Base-by-base conservation (phyloP, 2,888 invertebrate genomes). In the Alviniconcha strummeri region DNA sequence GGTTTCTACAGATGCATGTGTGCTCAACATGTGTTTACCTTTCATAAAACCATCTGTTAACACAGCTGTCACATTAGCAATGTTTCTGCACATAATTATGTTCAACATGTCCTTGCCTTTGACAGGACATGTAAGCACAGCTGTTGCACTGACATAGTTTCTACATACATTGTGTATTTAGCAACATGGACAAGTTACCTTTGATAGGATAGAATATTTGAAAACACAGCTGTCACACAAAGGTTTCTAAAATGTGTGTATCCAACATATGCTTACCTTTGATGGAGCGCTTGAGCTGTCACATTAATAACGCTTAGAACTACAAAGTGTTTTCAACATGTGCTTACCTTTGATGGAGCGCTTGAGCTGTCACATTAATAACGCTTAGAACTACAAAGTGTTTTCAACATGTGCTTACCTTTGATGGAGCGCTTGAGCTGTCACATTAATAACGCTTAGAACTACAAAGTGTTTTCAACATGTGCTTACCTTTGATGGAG, bases 171-270 rank as follows among this genome's bases (percentile, higher is more conserved):
- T 36, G 36, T 36, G 36, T 36, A 36, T 36, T 36, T 3, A 36
- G 36, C 36, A 36, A 36, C 36, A 36, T 36, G 36, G 0, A 36
- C 36, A 36, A 36, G 36, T 36, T 36, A 93, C 93, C 91, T 89
- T 93, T 93, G 56, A 94, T 92, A 36, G 36, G 36, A 36, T 36
- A 19, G 94, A 89, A 87, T 93, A 93, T 72, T 88, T 89, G 85
- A 93, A 93, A 74, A 90, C 91, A 78, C 86, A 86, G n/a, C 74
- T 55, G 7, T 83, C 86, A 83, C 86, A 86, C 60, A 36, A 36
- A 36, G 36, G 36, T 36, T 36, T 36, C 83, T 72, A 77, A 79
- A 86, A 11, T 85, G 86, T 54, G 85, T 86, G 55, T 86, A 36
- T 36, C 36, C 36, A 36, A 36, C 36, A 36, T 36, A 3, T 36